Percentiles rank a stretch among this genome's conserved stretches.
Conservation (phyloP, 2,113 vertebrate genomes). For the Psephotus haematonotus region DNA sequence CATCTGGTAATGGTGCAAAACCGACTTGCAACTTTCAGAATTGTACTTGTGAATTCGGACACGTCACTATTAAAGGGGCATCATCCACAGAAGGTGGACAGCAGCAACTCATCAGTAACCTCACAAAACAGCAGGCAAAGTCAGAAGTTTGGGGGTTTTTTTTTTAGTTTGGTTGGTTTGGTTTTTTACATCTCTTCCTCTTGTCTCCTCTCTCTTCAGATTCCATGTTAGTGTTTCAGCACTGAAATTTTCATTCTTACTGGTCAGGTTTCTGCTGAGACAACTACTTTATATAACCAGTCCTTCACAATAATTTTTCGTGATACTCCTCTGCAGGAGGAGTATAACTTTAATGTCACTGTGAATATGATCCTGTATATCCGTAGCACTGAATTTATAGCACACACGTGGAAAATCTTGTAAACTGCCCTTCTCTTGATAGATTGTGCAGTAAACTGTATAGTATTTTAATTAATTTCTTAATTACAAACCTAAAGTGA, state of each 20-base stretch:
- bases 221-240: background rate
- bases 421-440: conserved; percentile 58
- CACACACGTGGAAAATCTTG: conserved; percentile 48
- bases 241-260: background rate
- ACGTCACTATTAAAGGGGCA: background rate
- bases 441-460: conserved; percentile 70
- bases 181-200: background rate
- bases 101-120: background rate
- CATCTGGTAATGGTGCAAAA: background rate
- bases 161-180: background rate
- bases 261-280: conserved; percentile 26
- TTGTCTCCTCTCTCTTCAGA: background rate
- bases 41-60: background rate
- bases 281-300: conserved; percentile 54
- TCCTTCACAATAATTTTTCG: conserved; percentile 41
- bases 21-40: background rate
- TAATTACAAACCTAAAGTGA: conserved; percentile 60
- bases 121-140: background rate
- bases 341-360: conserved; percentile 47
- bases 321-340: conserved; percentile 59
- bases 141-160: background rate
- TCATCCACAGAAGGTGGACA: background rate
- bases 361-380: conserved; percentile 39
- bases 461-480: conserved; percentile 75
- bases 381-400: conserved; percentile 50